Conservation (phyloP, 1,140 invertebrate genomes). For the Bactericera cockerelli region DNA sequence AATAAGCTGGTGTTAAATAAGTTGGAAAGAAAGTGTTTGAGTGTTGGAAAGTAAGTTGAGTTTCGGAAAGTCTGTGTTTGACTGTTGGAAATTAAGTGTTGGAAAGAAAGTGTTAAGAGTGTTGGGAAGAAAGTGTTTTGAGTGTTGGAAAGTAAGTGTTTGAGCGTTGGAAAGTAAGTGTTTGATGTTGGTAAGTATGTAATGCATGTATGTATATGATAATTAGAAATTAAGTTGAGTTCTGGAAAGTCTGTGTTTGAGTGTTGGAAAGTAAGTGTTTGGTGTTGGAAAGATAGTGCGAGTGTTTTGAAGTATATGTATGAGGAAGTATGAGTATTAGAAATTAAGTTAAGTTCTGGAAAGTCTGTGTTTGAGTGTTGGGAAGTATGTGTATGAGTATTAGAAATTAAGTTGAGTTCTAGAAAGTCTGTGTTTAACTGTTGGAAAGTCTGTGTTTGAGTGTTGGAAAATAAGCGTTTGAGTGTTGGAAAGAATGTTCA, state of each 20-base stretch:
- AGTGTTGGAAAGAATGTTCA: not conserved
- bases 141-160: slow-evolving; percentile 11
- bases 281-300: slow-evolving; percentile 66
- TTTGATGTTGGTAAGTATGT: slow-evolving; percentile 94
- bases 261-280: slow-evolving; percentile 56
- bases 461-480: slow-evolving; percentile 38
- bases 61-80: slow-evolving; percentile 10
- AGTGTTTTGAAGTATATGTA: too few relatives aligned
- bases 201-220: slow-evolving; percentile 82
- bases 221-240: slow-evolving; percentile 62
- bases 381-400: too few relatives aligned
- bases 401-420: slow-evolving; percentile 58
- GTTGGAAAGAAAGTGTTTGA: slow-evolving; percentile 90
- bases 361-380: not conserved
- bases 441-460: not conserved
- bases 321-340: too few relatives aligned
- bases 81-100: slow-evolving; percentile 55
- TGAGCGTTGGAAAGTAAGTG: slow-evolving; percentile 38
- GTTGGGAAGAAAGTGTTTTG: slow-evolving; percentile 66
- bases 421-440: slow-evolving; percentile 5
- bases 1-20: too few relatives aligned
- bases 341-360: slow-evolving; percentile 47
- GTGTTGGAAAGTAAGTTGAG: slow-evolving; percentile 65
- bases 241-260: slow-evolving; percentile 9
- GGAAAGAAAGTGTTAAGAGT: slow-evolving; percentile 86